These are phyloP conservation scores for Actinia equina DNA, from an alignment of 64 coral and sea anemone species.

Conservation along the genomic window DNA sequence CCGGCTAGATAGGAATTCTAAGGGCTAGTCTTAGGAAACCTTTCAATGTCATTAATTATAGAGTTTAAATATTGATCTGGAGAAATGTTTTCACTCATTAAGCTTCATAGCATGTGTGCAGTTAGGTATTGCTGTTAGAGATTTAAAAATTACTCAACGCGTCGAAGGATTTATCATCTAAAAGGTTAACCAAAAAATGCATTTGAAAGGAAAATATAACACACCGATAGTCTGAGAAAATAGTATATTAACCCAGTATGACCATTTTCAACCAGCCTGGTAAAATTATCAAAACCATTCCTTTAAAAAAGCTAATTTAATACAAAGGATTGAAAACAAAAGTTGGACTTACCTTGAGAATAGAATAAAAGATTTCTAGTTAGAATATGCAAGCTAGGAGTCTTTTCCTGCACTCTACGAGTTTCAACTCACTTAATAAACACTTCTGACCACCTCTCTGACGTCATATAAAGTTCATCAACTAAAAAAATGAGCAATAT, in stretches of 20 bases:
- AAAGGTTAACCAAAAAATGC: neutral
- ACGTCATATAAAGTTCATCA: neutral
- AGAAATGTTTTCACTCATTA: too few species aligned
- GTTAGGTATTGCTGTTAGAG: too few species aligned
- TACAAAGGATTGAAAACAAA: neutral
- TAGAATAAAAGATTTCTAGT: neutral
- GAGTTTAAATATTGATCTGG: too few species aligned
- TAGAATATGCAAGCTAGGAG: neutral
- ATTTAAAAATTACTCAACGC: neutral
- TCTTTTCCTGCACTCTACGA: too few species aligned
- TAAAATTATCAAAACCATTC: too few species aligned
- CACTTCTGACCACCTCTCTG: neutral
- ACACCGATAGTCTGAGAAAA: too few species aligned
- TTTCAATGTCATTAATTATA: neutral
- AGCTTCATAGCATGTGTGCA: too few species aligned
- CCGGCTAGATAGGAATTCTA: too few species aligned
- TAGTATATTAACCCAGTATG: too few species aligned
- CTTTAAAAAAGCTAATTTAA: neutral
- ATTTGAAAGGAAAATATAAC: neutral
- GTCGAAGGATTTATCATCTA: neutral
- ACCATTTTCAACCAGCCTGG: too few species aligned
- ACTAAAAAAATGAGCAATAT: neutral
- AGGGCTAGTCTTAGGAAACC: neutral
- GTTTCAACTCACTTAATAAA: too few species aligned
- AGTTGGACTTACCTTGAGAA: neutral